Evolutionary conservation across 2,797 vertebrate genomes (phyloP), one percentile per base, ranked within the genome.

Genomic region (Oreonectes daqikongensis): DNA sequence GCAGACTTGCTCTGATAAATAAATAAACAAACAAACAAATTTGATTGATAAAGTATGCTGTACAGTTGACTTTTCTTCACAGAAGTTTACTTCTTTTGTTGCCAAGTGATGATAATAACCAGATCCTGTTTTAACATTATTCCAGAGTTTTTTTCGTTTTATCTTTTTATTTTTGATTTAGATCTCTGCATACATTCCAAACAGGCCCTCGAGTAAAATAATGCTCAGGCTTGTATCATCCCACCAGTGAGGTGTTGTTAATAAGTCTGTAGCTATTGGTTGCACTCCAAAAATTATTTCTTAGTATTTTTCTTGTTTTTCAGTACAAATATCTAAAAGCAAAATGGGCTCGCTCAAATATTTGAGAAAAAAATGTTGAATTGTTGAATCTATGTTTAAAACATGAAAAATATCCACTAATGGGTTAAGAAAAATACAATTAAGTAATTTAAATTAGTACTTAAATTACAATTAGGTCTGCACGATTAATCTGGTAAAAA

Each of bases 21-120:
- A 90, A 89, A 90, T 88, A 89, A 90, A 82, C 85, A 84, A 83
- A 87, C 81, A 84, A 84, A 87, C 80, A 84, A 86, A 83, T 91
- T 90, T 83, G 84, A 92, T 92, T 86, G 83, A 85, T 75, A 72
- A 79, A 63, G 71, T 79, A 82, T 85, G 80, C 78, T 79, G 14
- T 82, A 81, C 91, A 88, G 80, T 89, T 89, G 80, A 82, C 79
- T 66, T 79, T 44, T 75, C 84, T 87, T n/a, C n/a, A n/a, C 60
- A 30, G 69, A 79, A 85, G 79, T 84, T 81, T 61, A 81, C 77
- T 79, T 86, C 46, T 83, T 76, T 81, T 82, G 65, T 82, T 73
- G 30, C 11, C 44, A 75, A 53, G 30, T 35, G n/a, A 74, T 22
- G 42, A 53, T 71, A 42, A 59, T 77, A 82, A 65, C 52, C 68